Percentiles rank a stretch among this genome's conserved stretches.
Conservation (phyloP, 2,113 vertebrate species). For the Oenanthe melanoleuca region DNA sequence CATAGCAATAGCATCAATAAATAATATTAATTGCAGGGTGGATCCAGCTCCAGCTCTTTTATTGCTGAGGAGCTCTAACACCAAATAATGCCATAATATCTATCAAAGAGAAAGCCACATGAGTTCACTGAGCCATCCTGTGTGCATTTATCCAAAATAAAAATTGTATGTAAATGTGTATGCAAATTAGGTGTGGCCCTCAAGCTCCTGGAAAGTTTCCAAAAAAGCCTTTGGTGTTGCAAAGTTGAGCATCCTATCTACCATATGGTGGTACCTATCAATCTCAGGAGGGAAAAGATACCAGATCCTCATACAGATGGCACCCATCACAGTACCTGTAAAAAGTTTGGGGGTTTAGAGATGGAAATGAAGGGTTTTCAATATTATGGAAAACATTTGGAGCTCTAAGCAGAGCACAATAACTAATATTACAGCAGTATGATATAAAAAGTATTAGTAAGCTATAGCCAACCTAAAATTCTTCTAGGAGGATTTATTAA, state of each 20-base stretch:
- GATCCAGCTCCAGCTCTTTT: neutral
- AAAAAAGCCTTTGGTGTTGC: constrained; percentile 36
- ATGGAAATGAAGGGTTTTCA: fast-evolving
- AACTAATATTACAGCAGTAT: neutral
- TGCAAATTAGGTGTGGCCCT: constrained; percentile 61
- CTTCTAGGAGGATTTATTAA: neutral
- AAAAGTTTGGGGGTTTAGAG: neutral
- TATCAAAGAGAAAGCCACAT: constrained; percentile 1
- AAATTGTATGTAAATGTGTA: constrained; percentile 53
- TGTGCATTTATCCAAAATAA: constrained; percentile 29
- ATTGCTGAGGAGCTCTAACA: neutral
- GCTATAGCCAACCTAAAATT: neutral
- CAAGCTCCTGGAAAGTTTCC: constrained; percentile 39
- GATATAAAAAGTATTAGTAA: neutral
- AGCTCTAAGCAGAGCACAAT: neutral
- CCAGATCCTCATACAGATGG: constrained; percentile 34
- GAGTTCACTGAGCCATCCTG: neutral
- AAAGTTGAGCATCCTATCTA: constrained; percentile 51
- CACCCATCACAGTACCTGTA: neutral
- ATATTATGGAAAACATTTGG: neutral
- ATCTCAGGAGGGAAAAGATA: neutral
- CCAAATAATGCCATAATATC: neutral
- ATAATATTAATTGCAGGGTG: constrained; percentile 31
- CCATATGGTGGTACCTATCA: constrained; percentile 57
- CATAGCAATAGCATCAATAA: neutral